A percentile compares a stretch with the other conserved stretches of the same genome.
These are phyloP conservation scores for Muricea muricata DNA, from an alignment of 92 coral and sea anemone species.

Conservation along the genomic window DNA sequence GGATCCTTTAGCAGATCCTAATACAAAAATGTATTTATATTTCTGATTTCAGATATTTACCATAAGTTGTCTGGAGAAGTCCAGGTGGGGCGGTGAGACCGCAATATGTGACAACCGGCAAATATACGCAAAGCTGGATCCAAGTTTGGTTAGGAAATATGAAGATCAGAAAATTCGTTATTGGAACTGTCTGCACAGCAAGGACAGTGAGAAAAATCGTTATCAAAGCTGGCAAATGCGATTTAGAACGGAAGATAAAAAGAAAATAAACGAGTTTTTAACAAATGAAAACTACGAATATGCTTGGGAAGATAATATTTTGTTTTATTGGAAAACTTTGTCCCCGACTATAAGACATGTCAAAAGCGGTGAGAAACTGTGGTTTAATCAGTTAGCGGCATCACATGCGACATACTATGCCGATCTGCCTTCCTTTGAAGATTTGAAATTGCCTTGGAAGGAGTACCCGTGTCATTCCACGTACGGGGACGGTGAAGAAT, in stretches of 20 bases:
- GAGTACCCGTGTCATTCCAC: constrained; percentile 1
- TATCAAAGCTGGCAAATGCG: constrained; percentile 67
- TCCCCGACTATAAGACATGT: constrained; percentile 11
- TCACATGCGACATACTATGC: constrained; percentile 1
- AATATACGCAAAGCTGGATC: constrained; percentile 56
- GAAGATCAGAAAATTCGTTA: constrained; percentile 63
- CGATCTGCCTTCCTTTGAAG: constrained; percentile 2
- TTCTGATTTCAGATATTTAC: constrained; percentile 43
- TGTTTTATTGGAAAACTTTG: constrained; percentile 28
- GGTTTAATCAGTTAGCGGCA: constrained; percentile 34
- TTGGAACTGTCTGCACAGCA: constrained; percentile 51
- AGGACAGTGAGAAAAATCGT: not conserved
- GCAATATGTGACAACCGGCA: constrained; percentile 61
- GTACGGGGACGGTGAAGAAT: constrained; percentile 34
- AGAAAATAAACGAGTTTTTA: constrained; percentile 13
- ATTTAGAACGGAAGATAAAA: constrained; percentile 65
- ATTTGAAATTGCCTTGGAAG: not conserved
- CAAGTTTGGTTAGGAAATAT: constrained; percentile 51
- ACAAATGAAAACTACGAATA: not conserved
- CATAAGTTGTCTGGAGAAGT: not conserved
- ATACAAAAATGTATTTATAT: no score
- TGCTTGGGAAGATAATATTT: constrained; percentile 6
- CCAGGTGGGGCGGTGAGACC: constrained; percentile 73
- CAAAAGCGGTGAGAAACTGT: constrained; percentile 30
- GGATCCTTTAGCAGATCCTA: no score